A percentile compares a stretch with the other conserved stretches of the same genome.
Conservation (phyloP, 2,797 vertebrate species). For the Phataginus tetradactyla region DNA sequence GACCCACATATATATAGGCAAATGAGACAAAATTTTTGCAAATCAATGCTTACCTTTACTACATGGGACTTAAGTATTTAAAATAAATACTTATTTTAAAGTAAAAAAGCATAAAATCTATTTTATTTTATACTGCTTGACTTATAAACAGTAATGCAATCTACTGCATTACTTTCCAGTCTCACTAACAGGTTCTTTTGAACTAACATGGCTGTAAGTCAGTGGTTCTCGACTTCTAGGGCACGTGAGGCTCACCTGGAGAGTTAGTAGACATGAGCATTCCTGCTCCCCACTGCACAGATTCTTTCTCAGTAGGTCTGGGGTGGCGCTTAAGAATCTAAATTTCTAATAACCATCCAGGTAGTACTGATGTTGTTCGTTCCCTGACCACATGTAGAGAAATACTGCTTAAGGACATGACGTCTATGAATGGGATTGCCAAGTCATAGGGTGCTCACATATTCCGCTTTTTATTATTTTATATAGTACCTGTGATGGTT, state of each 20-base stretch:
- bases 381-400: background rate
- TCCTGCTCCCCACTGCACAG: background rate
- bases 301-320: background rate
- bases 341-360: background rate
- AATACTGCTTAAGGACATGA: background rate
- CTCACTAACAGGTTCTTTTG: background rate
- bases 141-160: background rate
- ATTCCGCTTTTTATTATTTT: conserved; percentile 49
- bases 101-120: background rate
- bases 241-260: background rate
- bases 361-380: background rate
- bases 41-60: background rate
- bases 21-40: background rate
- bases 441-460: background rate
- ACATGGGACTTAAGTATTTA: background rate
- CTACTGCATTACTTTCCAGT: background rate
- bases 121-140: background rate
- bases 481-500: background rate
- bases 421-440: background rate
- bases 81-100: too few species aligned
- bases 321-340: background rate
- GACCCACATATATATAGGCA: background rate
- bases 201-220: background rate
- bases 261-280: background rate
- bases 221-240: background rate